phyloP scores from a whole-genome alignment of 2,797 vertebrate genomes.

The Crypturellus tataupa region DNA sequence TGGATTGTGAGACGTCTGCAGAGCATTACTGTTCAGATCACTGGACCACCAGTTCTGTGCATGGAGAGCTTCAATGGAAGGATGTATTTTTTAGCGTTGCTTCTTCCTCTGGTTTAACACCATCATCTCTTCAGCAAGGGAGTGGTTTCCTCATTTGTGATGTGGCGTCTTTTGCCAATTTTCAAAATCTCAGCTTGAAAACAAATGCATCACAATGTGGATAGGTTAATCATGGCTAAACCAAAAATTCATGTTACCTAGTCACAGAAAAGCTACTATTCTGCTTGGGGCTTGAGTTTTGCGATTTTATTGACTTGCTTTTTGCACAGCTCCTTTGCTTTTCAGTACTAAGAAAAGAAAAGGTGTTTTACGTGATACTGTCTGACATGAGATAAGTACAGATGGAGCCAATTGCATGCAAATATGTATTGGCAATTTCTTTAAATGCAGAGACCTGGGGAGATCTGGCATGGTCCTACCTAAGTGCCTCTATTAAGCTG shows the following conservation, averaged over 20 bases:
- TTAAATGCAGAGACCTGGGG: neutral
- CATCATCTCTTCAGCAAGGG: constrained; percentile 23
- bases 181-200: constrained; percentile 8
- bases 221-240: constrained; percentile 7
- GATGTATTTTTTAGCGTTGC: neutral
- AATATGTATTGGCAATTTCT: neutral
- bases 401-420: neutral
- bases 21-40: constrained; percentile 18
- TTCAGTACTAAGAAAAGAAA: neutral
- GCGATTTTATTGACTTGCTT: neutral
- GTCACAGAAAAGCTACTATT: neutral
- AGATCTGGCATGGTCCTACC: rapidly evolving
- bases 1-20: neutral
- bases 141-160: constrained; percentile 64
- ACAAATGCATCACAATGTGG: neutral
- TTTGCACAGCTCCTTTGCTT: neutral
- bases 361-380: neutral
- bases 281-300: neutral
- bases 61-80: neutral
- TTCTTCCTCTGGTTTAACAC: constrained; percentile 27
- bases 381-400: neutral
- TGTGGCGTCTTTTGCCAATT: constrained; percentile 53
- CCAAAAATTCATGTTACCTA: constrained; percentile 20
- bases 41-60: neutral
- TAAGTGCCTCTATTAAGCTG: neutral